phyloP scores from a whole-genome alignment of 2,797 vertebrate species.

The Hippocampus kuda region DNA sequence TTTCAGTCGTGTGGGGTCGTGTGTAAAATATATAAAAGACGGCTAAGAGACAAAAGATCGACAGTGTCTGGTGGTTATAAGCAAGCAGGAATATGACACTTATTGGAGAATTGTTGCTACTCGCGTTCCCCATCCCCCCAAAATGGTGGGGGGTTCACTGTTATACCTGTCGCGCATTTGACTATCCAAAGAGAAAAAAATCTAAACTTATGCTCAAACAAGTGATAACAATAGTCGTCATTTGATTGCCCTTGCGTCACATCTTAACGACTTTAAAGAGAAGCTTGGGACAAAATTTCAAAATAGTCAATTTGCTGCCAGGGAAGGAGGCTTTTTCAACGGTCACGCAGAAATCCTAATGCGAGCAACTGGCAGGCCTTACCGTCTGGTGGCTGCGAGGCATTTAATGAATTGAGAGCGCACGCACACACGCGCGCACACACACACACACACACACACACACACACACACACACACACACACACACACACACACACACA shows the following conservation, averaged over 20 bases:
- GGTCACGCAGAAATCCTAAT: constrained; percentile 26
- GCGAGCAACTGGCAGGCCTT: constrained; percentile 28
- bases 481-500: background rate
- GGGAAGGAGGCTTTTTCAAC: constrained; percentile 13
- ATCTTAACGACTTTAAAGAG: background rate
- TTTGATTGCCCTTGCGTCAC: constrained; percentile 4
- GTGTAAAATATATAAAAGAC: too few species aligned
- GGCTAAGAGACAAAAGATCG: too few species aligned
- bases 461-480: background rate
- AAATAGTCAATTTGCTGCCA: constrained; percentile 1
- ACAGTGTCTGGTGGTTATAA: too few species aligned
- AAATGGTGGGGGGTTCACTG: background rate
- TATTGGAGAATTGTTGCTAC: too few species aligned
- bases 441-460: background rate
- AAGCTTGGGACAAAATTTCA: constrained; percentile 6
- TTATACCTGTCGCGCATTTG: background rate
- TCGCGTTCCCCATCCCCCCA: too few species aligned
- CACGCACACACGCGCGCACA: background rate
- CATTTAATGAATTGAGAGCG: constrained; percentile 33
- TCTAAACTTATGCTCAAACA: background rate
- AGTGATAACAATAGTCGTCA: too few species aligned
- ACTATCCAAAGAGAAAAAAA: background rate
- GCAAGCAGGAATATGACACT: too few species aligned
- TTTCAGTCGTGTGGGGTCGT: too few species aligned
- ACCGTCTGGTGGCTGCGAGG: constrained; percentile 19